Conservation (phyloP, 2,797 vertebrate species). For the Neoniphon sammara region DNA sequence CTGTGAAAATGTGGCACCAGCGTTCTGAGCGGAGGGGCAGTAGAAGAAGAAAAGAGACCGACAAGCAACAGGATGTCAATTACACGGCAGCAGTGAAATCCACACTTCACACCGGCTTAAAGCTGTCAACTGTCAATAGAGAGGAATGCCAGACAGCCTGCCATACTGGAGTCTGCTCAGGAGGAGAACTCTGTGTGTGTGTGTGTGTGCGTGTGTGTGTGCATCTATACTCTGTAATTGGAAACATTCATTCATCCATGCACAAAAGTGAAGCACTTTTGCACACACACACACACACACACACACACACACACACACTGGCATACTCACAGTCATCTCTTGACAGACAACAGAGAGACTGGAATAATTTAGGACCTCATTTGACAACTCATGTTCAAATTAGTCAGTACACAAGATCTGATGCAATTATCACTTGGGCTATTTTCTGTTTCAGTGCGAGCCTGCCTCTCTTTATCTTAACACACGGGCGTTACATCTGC, state of each 20-base stretch:
- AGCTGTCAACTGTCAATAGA: constrained; percentile 71
- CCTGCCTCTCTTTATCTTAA: neutral
- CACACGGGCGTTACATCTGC: neutral
- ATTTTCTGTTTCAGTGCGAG: constrained; percentile 16
- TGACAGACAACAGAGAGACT: constrained; percentile 20
- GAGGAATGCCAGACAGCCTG: constrained; percentile 66
- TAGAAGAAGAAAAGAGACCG: constrained; percentile 40
- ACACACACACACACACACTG: constrained; percentile 12
- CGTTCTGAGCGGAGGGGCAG: constrained; percentile 33
- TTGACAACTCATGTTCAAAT: neutral
- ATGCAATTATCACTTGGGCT: constrained; percentile 29
- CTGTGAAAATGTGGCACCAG: constrained; percentile 41
- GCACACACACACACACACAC: constrained; percentile 5
- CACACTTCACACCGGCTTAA: constrained; percentile 69
- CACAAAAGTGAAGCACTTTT: constrained; percentile 9
- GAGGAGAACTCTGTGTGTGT: constrained; percentile 15
- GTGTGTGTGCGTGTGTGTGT: constrained; percentile 13
- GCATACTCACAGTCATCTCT: neutral
- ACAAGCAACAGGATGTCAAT: constrained; percentile 71
- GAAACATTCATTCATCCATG: constrained; percentile 53
- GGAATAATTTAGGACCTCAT: neutral
- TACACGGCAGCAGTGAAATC: constrained; percentile 73
- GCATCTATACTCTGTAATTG: constrained; percentile 59
- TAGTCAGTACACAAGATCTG: neutral
- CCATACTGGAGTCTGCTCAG: constrained; percentile 33